Percentiles rank a stretch among this genome's conserved stretches.
Conservation (phyloP, 2,113 vertebrate genomes). For the Caloenas nicobarica region DNA sequence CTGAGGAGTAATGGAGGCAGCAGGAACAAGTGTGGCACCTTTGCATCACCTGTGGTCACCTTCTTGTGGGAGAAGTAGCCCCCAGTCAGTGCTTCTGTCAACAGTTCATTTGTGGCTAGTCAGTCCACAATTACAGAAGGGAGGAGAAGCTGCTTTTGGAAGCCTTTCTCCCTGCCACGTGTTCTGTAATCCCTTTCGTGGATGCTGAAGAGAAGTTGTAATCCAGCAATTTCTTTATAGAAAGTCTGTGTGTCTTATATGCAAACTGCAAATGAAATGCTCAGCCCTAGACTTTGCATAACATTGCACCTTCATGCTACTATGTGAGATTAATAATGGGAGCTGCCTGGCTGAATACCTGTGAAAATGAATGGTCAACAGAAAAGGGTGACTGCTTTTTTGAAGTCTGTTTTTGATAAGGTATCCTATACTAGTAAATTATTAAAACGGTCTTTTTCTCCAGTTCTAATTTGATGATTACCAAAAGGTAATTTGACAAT, state of each 20-base stretch:
- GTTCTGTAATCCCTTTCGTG: background rate
- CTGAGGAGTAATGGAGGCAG: background rate
- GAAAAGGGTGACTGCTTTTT: background rate
- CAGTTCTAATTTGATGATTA: background rate
- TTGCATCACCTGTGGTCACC: background rate
- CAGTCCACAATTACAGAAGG: background rate
- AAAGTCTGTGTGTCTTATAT: background rate
- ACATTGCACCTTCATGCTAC: background rate
- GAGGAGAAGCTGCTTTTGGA: background rate
- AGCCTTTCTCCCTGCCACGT: rapidly evolving
- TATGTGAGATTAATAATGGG: background rate
- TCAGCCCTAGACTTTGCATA: background rate
- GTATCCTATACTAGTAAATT: background rate
- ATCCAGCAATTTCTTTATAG: background rate
- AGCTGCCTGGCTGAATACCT: background rate
- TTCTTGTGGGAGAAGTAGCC: background rate
- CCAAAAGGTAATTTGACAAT: background rate
- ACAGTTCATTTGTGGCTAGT: background rate
- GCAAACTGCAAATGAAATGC: background rate
- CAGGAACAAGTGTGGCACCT: background rate
- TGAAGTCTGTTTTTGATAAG: background rate
- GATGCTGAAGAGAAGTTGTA: background rate
- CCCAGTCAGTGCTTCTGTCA: background rate
- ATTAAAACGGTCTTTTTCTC: background rate
- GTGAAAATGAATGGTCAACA: background rate